These are phyloP conservation scores for Aphaenogaster rudis DNA, from an alignment of 1,140 invertebrate genomes.

Conservation along the genomic window DNA sequence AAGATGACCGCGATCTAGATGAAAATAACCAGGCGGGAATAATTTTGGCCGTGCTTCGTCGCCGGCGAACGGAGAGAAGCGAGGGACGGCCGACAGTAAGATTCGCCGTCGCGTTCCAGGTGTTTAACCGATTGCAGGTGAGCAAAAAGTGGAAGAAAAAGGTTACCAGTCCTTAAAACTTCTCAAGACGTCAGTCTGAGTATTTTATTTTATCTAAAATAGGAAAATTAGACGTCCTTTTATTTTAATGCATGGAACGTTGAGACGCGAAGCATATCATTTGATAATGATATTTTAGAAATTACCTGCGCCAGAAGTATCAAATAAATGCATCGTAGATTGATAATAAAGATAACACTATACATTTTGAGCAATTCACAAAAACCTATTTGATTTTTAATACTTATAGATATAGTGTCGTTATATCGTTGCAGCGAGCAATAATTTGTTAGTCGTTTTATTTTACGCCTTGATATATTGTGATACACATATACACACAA, in stretches of 20 bases:
- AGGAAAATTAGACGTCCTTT: neutral
- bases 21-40: slow-evolving; percentile 58
- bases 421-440: neutral
- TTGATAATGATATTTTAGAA: slow-evolving; percentile 6
- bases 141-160: slow-evolving; percentile 72
- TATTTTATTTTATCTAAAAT: neutral
- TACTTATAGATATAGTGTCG: neutral
- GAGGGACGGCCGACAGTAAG: slow-evolving; percentile 66
- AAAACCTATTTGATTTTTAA: neutral
- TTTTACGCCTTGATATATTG: neutral
- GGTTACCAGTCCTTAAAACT: slow-evolving; percentile 81
- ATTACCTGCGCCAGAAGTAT: neutral
- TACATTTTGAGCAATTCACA: neutral
- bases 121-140: slow-evolving; percentile 81
- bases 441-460: neutral
- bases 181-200: slow-evolving; percentile 51
- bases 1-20: slow-evolving; percentile 61
- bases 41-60: slow-evolving; percentile 54
- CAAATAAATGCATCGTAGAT: neutral
- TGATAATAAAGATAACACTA: neutral
- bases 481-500: neutral
- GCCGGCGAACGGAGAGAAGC: slow-evolving; percentile 27
- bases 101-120: slow-evolving; percentile 78
- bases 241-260: neutral
- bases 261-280: neutral